These are phyloP conservation scores for Cynaeus angustus DNA, from an alignment of 2,888 invertebrate genomes.

Conservation along the genomic window DNA sequence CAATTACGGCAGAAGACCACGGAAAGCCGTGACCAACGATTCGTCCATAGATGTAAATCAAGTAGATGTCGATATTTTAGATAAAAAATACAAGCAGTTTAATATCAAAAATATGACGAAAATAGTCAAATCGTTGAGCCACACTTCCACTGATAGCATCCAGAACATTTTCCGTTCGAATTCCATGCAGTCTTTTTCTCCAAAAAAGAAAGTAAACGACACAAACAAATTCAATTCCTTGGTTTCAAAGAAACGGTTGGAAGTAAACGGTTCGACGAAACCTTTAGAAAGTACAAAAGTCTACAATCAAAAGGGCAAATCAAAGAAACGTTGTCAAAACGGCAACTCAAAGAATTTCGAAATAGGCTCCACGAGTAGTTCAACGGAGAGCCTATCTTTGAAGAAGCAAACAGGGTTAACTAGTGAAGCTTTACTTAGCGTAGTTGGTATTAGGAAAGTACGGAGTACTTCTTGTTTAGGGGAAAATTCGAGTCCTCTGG, in stretches of 20 bases:
- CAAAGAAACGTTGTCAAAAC: constrained; percentile 31
- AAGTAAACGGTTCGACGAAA: constrained; percentile 42
- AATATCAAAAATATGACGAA: constrained; percentile 56
- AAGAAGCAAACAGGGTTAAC: constrained; percentile 56
- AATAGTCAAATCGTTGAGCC: constrained; percentile 60
- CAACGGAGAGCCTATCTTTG: constrained; percentile 61
- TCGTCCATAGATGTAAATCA: constrained; percentile 49
- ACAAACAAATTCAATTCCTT: constrained; percentile 60
- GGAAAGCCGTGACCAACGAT: constrained; percentile 16
- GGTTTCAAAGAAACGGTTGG: constrained; percentile 52
- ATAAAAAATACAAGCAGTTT: constrained; percentile 58
- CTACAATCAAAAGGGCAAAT: constrained; percentile 44
- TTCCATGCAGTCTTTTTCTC: constrained; percentile 66
- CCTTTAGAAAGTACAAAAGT: constrained; percentile 52
- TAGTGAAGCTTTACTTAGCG: constrained; percentile 51
- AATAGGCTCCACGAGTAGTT: constrained; percentile 62
- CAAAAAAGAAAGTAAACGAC: constrained; percentile 70
- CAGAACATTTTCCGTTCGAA: constrained; percentile 60
- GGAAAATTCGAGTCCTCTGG: constrained; percentile 73
- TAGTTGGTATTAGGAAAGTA: constrained; percentile 72
- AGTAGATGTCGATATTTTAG: constrained; percentile 50
- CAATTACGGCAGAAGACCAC: not conserved
- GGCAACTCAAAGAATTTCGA: constrained; percentile 54
- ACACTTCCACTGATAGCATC: constrained; percentile 55
- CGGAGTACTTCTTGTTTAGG: constrained; percentile 76